Base-by-base conservation (phyloP, 2,797 vertebrate genomes). In the Sebastes ruberrimus region DNA sequence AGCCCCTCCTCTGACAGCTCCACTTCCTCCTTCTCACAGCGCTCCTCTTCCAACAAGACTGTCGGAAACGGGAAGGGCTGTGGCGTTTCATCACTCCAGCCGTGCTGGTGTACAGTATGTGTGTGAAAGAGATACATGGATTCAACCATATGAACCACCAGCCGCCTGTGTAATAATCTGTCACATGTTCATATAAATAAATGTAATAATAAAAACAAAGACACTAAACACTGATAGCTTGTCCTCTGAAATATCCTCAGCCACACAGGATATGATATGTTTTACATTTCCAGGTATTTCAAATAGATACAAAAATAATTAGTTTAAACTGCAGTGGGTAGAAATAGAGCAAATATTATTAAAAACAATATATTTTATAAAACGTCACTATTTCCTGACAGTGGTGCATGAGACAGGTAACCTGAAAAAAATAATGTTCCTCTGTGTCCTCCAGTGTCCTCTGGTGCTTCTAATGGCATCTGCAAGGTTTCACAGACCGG, bases 11-110 rank as follows among this genome's bases (percentile, higher is more conserved):
- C 83, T 89, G 89, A 94, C 94, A 92, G 88, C 90, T 94, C 83
- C 57, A 86, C 84, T 94, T 93, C 93, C 91, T 89, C 86, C 89
- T 92, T 89, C 88, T 93, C 91, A 91, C 88, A 89, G 71, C 38
- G 6, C 71, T 81, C 16, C 38, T 76, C 67, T 69, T 71, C 78
- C 84, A 79, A 30, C 52, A 7, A 38, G 62, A 73, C 71, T 6
- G 53, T 13, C 49, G 22, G 63, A 78, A 23, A 3, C 35, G 8
- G 22, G 38, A 70, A 16, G 67, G 76, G 83, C 70, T 75, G 74
- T 33, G 10, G 20, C 6, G 72, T 71, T 86, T 82, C 71, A 80
- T 82, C 72, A 49, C 70, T 42, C 33, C 68, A 23, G 30, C 20
- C 23, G 46, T 2, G 32, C 30, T 52, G 49, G 52, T 32, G 38